Evolutionary conservation across 2,888 invertebrate genomes (phyloP).

Genomic region (Sesamia inferens): DNA sequence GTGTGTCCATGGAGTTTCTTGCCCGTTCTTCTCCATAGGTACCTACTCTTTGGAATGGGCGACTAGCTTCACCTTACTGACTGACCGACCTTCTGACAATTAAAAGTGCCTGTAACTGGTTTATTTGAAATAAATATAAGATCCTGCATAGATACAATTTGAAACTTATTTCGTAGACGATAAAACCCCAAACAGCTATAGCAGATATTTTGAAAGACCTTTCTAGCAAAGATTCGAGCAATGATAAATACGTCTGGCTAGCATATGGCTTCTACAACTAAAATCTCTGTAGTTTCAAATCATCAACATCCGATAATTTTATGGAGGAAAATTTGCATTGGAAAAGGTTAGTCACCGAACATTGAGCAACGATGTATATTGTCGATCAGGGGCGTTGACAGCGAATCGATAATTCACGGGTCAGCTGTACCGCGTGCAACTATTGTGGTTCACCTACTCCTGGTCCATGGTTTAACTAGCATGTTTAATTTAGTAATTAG

Average conservation of each 20-base stretch:
- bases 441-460: conserved; percentile 38
- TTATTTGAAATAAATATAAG: too few species aligned
- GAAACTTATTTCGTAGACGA: conserved; percentile 3
- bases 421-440: conserved; percentile 23
- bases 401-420: conserved; percentile 39
- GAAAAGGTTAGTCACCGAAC: background rate
- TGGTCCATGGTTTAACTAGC: conserved; percentile 17
- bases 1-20: too few species aligned
- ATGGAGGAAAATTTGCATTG: background rate
- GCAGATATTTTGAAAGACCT: background rate
- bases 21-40: too few species aligned
- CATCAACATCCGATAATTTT: background rate
- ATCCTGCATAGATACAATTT: conserved; percentile 12
- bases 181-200: conserved; percentile 1
- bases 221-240: background rate
- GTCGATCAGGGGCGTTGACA: conserved; percentile 29
- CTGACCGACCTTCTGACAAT: too few species aligned
- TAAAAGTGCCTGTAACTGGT: too few species aligned
- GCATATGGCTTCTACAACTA: too few species aligned
- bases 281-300: too few species aligned
- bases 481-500: conserved; percentile 36
- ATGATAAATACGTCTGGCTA: too few species aligned
- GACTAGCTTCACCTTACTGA: too few species aligned
- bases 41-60: too few species aligned
- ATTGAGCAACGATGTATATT: background rate